Conservation (phyloP, 2,888 invertebrate species). For the Cyrtodaria siliqua region DNA sequence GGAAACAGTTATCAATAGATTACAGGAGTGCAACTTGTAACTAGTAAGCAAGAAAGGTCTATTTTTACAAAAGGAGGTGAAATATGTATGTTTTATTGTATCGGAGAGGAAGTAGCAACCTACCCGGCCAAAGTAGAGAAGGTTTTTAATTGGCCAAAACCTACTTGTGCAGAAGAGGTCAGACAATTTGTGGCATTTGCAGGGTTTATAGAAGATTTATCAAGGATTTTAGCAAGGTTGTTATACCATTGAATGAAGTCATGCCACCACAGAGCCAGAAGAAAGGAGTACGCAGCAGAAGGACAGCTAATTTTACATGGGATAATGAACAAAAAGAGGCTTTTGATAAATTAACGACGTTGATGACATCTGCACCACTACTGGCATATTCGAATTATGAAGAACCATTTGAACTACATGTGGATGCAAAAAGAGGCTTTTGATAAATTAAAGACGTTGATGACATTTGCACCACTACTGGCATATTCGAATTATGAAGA, state of each 20-base stretch:
- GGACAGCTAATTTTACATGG: background rate
- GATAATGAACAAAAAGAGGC: background rate
- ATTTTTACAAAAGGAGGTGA: conserved; percentile 37
- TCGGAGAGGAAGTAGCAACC: conserved; percentile 9
- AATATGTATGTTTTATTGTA: conserved; percentile 50
- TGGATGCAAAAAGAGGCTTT: no score
- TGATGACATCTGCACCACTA: no score
- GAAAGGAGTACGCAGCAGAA: background rate
- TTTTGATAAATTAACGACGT: no score
- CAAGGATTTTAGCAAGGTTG: background rate
- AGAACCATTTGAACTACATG: no score
- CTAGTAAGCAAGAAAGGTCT: conserved; percentile 38
- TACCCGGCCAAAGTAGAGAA: conserved; percentile 14
- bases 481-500: background rate
- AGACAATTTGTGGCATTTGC: conserved; percentile 8
- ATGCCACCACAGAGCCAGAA: no score
- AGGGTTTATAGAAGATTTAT: conserved; percentile 19
- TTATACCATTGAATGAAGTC: background rate
- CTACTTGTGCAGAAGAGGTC: conserved; percentile 7
- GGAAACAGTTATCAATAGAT: conserved; percentile 34
- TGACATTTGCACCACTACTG: background rate
- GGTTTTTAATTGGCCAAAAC: conserved; percentile 12
- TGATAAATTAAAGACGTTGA: background rate
- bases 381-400: no score
- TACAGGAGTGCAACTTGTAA: conserved; percentile 34